Evolutionary conservation across 2,888 invertebrate species (phyloP).

Genomic region (Keiferia lycopersicella): DNA sequence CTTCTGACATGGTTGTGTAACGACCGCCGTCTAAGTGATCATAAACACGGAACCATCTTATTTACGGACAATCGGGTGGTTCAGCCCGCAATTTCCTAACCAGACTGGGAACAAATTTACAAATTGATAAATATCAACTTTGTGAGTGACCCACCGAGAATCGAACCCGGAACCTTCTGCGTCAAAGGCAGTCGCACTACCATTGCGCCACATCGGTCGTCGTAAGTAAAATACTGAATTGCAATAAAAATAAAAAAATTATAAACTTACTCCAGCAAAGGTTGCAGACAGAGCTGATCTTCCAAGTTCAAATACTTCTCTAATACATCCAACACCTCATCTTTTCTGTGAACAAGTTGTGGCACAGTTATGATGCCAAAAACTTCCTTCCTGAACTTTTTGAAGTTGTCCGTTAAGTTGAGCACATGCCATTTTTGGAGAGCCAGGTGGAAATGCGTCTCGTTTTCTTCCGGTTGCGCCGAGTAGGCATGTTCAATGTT

Average conservation of each 20-base stretch:
- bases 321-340: constrained; percentile 87
- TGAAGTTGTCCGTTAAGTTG: constrained; percentile 92
- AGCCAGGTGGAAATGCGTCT: constrained; percentile 91
- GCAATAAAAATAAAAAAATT: neutral
- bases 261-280: constrained; percentile 90
- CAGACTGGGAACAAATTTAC: no score
- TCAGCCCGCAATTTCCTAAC: no score
- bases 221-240: neutral
- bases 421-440: constrained; percentile 94
- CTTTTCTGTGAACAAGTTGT: constrained; percentile 90
- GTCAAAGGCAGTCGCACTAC: no score
- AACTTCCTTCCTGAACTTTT: constrained; percentile 88
- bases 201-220: no score
- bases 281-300: constrained; percentile 88
- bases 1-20: no score
- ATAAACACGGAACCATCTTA: no score
- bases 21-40: no score
- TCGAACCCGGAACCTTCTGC: no score
- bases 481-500: constrained; percentile 90
- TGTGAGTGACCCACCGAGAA: no score
- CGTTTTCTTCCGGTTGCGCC: constrained; percentile 84
- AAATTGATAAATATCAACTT: no score
- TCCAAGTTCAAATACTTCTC: constrained; percentile 87
- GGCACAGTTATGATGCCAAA: constrained; percentile 89
- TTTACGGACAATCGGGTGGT: no score